Evolutionary conservation across 2,888 invertebrate genomes (phyloP), one percentile per base, ranked within the genome.

Genomic region (Heliconius hortense): DNA sequence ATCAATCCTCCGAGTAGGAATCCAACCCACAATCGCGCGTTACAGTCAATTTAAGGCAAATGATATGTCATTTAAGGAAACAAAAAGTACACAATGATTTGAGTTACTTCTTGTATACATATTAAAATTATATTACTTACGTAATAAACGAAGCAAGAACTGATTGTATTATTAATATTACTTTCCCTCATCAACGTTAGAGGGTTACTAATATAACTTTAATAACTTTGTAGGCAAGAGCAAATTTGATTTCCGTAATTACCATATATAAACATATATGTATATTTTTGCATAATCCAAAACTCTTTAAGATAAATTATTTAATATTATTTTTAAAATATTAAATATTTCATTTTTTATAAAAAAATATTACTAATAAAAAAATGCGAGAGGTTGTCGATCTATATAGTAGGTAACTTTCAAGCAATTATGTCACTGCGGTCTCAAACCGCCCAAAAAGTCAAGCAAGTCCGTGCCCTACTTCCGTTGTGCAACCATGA

Each of bases 401-500:
- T 28, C 35, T 39, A 35, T 39, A 11, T 11, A 59, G 11, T 24
- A 35, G n/a, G 35, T 39, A 56, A 75, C 63, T 75, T 64, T 70
- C 60, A 63, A 31, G 10, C 39, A 70, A 78, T 78, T 74, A 78
- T 78, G 72, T 76, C 78, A 70, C 26, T n/a, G 24, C 69, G 28
- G 59, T 56, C 31, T n/a, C n/a, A 24, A 69, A 35, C 56, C 63
- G 24, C 48, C 75, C 56, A 78, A 79, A 78, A 80, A 77, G 75
- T 64, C 39, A 72, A 74, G 71, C 73, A 76, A 73, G 77, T 75
- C 74, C 76, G 77, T 77, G 80, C 76, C 70, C 80, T 76, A 78
- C 72, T 79, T 79, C 53, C 53, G 67, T 80, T 79, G 78, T 77
- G 77, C 74, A 81, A 81, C 75, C 43, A 31, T 35, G 72, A 73